Percentiles rank a stretch among this genome's conserved stretches.
Evolutionary conservation across 2,888 invertebrate genomes (phyloP).

Genomic region (Volucella inflata): DNA sequence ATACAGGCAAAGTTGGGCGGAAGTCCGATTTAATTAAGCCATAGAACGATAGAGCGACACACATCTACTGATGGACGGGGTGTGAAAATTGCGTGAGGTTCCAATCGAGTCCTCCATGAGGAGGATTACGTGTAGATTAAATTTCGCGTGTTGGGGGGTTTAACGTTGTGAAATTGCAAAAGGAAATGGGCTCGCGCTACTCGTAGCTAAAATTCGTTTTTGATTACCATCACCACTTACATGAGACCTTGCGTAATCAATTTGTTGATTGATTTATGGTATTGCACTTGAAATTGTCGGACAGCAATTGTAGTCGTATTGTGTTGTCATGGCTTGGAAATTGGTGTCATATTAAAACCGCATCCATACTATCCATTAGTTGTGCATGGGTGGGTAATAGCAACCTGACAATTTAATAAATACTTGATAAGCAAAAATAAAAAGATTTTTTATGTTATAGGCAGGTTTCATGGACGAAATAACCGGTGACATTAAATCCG

Average conservation of each 20-base stretch:
- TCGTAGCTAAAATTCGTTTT: conserved; percentile 8
- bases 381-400: background rate
- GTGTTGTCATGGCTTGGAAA: background rate
- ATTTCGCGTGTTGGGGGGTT: conserved; percentile 32
- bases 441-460: too few relatives aligned
- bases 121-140: conserved; percentile 1
- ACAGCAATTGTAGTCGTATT: conserved; percentile 11
- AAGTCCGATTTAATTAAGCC: conserved; percentile 44
- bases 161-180: conserved; percentile 31
- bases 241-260: conserved; percentile 16
- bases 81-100: conserved; percentile 64
- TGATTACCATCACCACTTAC: conserved; percentile 16
- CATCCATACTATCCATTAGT: background rate
- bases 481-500: too few relatives aligned
- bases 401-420: too few relatives aligned
- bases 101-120: conserved; percentile 15
- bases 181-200: conserved; percentile 35
- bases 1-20: conserved; percentile 18
- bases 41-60: conserved; percentile 17
- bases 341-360: conserved; percentile 1
- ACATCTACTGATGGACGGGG: conserved; percentile 58
- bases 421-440: too few relatives aligned
- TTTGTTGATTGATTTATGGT: conserved; percentile 48
- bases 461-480: too few relatives aligned
- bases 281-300: conserved; percentile 39